A percentile compares a stretch with the other conserved stretches of the same genome.
Evolutionary conservation across 2,888 invertebrate species (phyloP).

Genomic region (Abrostola triplasia): DNA sequence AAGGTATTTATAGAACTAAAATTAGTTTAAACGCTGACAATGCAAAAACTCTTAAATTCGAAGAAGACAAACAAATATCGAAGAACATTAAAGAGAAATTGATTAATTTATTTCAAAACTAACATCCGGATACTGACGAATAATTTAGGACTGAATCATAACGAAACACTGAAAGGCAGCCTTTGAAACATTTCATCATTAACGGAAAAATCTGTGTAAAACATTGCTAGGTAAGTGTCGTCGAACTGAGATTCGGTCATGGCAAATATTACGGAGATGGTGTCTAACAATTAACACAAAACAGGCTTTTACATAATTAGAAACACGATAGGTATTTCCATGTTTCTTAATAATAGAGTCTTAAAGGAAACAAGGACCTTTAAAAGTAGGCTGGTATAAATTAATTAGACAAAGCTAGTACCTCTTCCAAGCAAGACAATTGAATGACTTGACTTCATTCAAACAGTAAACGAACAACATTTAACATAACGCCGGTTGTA

Average conservation of each 20-base stretch:
- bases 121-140: conserved; percentile 18
- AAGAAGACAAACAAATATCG: too few relatives aligned
- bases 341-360: conserved; percentile 1
- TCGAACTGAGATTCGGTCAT: conserved; percentile 46
- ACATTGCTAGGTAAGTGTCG: conserved; percentile 37
- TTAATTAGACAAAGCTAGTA: background rate
- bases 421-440: background rate
- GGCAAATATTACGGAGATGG: conserved; percentile 31
- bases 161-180: conserved; percentile 38
- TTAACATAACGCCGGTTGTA: too few relatives aligned
- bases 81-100: background rate
- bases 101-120: conserved; percentile 1
- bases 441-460: too few relatives aligned
- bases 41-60: too few relatives aligned
- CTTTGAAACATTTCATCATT: conserved; percentile 26
- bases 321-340: conserved; percentile 10
- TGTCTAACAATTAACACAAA: conserved; percentile 3
- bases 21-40: too few relatives aligned
- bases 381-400: conserved; percentile 1
- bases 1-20: too few relatives aligned
- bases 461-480: too few relatives aligned
- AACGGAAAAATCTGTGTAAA: conserved; percentile 39
- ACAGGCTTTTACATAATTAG: conserved; percentile 1
- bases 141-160: conserved; percentile 16
- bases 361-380: conserved; percentile 2